phyloP scores from a whole-genome alignment of 2,888 invertebrate species.

The Spisula subtruncata region DNA sequence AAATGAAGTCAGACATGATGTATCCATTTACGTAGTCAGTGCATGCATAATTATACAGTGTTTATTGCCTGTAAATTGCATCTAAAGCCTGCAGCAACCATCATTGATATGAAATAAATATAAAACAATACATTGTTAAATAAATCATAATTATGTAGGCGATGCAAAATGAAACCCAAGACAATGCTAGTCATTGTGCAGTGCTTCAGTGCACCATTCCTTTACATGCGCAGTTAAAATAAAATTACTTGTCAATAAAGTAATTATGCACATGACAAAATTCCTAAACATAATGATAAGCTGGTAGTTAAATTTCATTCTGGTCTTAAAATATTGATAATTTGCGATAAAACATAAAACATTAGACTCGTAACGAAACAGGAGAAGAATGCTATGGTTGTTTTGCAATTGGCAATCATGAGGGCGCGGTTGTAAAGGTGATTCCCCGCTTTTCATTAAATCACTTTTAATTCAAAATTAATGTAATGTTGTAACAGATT shows the following conservation, averaged over 20 bases:
- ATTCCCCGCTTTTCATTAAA: no score
- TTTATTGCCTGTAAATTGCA: neutral
- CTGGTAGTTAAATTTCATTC: neutral
- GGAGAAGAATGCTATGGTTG: no score
- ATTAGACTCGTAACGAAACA: neutral
- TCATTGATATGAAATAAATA: neutral
- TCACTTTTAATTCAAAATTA: no score
- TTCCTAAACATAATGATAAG: neutral
- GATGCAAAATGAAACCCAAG: neutral
- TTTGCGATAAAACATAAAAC: neutral
- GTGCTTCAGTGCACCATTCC: neutral
- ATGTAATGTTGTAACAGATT: neutral
- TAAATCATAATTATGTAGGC: neutral
- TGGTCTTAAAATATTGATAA: neutral
- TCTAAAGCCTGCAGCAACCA: neutral
- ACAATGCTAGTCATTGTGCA: neutral
- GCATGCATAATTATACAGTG: neutral
- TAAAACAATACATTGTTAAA: slow-evolving; percentile 2
- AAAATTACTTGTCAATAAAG: neutral
- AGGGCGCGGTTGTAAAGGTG: no score
- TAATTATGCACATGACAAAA: neutral
- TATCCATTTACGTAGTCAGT: neutral
- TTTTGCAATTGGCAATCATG: no score
- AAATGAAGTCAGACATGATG: neutral
- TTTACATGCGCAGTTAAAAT: neutral